Conservation (phyloP, 2,113 vertebrate genomes). For the Pomatostomus ruficeps region DNA sequence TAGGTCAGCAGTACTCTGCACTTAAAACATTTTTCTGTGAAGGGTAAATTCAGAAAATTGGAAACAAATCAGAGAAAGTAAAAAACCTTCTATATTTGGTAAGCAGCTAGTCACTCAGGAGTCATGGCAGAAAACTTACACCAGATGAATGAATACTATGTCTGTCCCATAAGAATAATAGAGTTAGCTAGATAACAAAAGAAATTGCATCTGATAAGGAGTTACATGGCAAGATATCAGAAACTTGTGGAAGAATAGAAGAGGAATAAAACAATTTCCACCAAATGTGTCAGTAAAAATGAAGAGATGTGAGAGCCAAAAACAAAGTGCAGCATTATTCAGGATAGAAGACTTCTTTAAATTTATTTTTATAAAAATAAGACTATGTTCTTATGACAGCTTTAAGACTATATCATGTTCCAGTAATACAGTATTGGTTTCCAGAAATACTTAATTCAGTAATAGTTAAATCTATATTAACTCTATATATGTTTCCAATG, state of each 20-base stretch:
- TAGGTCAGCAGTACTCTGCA: not conserved
- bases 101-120: not conserved
- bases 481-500: not conserved
- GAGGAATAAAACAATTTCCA: not conserved
- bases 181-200: not conserved
- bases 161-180: not conserved
- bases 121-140: not conserved
- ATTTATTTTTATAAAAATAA: not conserved
- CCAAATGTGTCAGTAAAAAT: not conserved
- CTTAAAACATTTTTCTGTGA: not conserved
- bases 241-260: not conserved
- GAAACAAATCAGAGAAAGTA: not conserved
- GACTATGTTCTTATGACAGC: not conserved
- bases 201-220: not conserved
- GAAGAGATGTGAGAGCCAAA: not conserved
- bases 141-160: not conserved
- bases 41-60: not conserved
- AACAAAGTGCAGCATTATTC: not conserved
- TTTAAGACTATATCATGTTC: not conserved
- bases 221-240: not conserved
- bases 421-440: not conserved
- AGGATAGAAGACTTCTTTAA: not conserved
- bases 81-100: not conserved
- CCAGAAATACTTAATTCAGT: not conserved
- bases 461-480: not conserved